Percentiles rank a stretch among this genome's conserved stretches.
phyloP scores from a whole-genome alignment of 2,888 invertebrate genomes.

The Falcaria lacertinaria region DNA sequence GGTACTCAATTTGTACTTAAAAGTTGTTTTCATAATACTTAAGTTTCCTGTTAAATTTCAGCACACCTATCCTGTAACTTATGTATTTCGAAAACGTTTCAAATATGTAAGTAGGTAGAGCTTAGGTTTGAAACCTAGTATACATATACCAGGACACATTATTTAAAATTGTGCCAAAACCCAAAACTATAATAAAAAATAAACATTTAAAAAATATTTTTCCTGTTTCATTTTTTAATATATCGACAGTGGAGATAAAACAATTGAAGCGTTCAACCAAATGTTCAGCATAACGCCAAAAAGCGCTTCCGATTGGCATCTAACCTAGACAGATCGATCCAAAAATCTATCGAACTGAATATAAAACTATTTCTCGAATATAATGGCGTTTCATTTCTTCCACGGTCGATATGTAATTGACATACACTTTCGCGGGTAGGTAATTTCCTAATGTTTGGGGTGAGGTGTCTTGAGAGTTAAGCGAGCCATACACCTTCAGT shows the following conservation, averaged over 20 bases:
- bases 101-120: conserved; percentile 66
- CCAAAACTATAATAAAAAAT: conserved; percentile 78
- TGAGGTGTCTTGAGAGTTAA: no score
- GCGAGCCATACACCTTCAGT: no score
- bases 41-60: conserved; percentile 24
- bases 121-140: conserved; percentile 73
- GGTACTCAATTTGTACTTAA: conserved; percentile 24
- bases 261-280: no score
- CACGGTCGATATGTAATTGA: no score
- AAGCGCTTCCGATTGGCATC: no score
- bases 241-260: neutral
- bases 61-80: conserved; percentile 31
- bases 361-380: no score
- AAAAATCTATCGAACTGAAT: no score
- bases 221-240: conserved; percentile 37
- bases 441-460: no score
- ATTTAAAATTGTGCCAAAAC: conserved; percentile 79
- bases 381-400: no score
- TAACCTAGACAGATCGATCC: no score
- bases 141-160: conserved; percentile 72
- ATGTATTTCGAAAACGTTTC: conserved; percentile 48
- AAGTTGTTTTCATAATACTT: conserved; percentile 26
- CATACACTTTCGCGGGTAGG: no score
- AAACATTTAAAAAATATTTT: conserved; percentile 54
- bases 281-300: no score